Percentiles rank a stretch among this genome's conserved stretches.
Conservation (phyloP, 1,140 invertebrate species). For the Liolophura sinensis region DNA sequence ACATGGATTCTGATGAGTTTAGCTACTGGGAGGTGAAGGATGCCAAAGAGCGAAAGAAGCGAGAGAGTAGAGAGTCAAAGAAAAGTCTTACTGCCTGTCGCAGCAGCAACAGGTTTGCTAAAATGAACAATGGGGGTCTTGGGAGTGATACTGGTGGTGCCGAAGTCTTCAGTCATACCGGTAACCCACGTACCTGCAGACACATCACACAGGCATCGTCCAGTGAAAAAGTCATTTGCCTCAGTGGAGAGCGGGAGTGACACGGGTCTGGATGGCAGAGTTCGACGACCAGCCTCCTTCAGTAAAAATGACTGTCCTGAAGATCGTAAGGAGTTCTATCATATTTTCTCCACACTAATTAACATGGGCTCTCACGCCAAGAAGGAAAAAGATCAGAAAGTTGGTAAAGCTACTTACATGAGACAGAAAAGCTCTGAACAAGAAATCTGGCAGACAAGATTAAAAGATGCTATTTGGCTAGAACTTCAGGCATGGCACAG, state of each 20-base stretch:
- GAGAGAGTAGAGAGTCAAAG: constrained; percentile 27
- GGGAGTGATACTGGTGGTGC: constrained; percentile 17
- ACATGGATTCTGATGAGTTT: constrained; percentile 32
- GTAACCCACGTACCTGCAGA: constrained; percentile 7
- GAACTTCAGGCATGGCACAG: constrained; percentile 83
- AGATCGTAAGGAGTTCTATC: constrained; percentile 67
- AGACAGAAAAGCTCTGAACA: constrained; percentile 79
- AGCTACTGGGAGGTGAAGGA: constrained; percentile 32
- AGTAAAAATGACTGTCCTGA: constrained; percentile 52
- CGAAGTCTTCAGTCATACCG: constrained; percentile 1
- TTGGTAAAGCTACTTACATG: constrained; percentile 29
- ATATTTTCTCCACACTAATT: constrained; percentile 72
- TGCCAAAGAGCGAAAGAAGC: constrained; percentile 25
- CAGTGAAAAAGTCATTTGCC: constrained; percentile 3
- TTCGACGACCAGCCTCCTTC: constrained; percentile 17
- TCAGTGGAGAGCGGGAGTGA: constrained; percentile 3
- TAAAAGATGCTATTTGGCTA: constrained; percentile 88
- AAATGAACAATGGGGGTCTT: constrained; percentile 38
- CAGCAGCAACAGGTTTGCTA: constrained; percentile 34
- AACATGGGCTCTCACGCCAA: constrained; percentile 71
- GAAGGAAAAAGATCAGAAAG: constrained; percentile 52
- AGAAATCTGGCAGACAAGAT: constrained; percentile 81
- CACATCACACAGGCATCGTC: constrained; percentile 7
- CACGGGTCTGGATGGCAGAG: constrained; percentile 4
- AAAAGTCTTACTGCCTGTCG: constrained; percentile 38